Conservation (phyloP, 2,888 invertebrate species). For the Tuberolachnus salignus region DNA sequence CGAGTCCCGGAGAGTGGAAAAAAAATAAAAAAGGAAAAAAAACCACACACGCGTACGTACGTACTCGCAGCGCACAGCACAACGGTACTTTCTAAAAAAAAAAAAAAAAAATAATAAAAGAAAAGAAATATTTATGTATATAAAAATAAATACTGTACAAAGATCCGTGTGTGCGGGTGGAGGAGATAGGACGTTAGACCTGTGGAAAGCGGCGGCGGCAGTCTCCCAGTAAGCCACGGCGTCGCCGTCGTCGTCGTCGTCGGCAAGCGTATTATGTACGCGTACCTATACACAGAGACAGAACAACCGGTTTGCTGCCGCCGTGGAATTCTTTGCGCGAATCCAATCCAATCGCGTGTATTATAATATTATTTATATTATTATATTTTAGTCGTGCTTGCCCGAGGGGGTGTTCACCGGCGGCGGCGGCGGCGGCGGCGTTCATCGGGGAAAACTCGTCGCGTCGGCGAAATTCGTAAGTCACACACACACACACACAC, state of each 20-base stretch:
- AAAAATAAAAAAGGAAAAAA: too few relatives aligned
- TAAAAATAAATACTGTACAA: constrained; percentile 46
- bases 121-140: too few relatives aligned
- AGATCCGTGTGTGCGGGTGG: constrained; percentile 47
- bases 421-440: constrained; percentile 34
- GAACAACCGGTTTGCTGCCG: constrained; percentile 47
- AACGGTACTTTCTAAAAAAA: constrained; percentile 56
- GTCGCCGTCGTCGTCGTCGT: neutral
- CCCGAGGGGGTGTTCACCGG: constrained; percentile 46
- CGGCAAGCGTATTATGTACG: neutral
- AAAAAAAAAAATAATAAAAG: too few relatives aligned
- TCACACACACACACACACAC: neutral
- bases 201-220: constrained; percentile 25
- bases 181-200: constrained; percentile 25
- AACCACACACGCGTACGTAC: neutral
- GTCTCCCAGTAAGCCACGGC: constrained; percentile 44
- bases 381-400: constrained; percentile 21
- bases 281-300: neutral
- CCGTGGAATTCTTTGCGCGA: constrained; percentile 44
- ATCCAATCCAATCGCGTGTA: neutral
- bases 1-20: too few relatives aligned
- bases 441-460: constrained; percentile 43
- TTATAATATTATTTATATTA: too few relatives aligned
- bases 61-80: neutral
- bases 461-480: constrained; percentile 35